These are phyloP conservation scores for Tenualosa thibaudeaui DNA, from an alignment of 2,797 vertebrate genomes.

Conservation along the genomic window DNA sequence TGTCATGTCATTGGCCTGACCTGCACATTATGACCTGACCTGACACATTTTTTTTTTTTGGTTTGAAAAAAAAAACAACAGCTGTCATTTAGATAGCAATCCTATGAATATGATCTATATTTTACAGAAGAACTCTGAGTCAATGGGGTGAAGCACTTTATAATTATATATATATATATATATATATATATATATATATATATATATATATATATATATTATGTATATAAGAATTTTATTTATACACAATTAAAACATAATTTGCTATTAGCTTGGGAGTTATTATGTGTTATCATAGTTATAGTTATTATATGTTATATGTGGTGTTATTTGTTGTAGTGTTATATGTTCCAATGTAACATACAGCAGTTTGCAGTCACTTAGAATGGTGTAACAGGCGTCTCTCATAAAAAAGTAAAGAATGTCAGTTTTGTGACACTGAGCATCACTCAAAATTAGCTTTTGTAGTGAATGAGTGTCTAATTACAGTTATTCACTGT, in stretches of 20 bases:
- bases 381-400: no score
- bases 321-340: no score
- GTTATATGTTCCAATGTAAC: no score
- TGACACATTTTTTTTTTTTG: neutral
- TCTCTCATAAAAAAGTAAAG: neutral
- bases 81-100: neutral
- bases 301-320: no score
- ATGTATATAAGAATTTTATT: neutral
- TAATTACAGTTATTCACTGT: no score
- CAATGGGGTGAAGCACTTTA: neutral
- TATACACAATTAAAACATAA: neutral
- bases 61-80: no score
- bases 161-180: no score
- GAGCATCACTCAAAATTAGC: neutral
- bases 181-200: no score
- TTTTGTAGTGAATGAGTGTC: neutral
- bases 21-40: neutral
- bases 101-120: neutral
- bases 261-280: neutral
- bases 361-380: no score
- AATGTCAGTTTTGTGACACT: neutral
- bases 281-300: no score
- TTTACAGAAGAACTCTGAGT: neutral
- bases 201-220: neutral
- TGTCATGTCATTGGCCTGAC: neutral